These are phyloP conservation scores for Plumapathes pennacea DNA, from an alignment of 92 coral and sea anemone species.

Conservation along the genomic window DNA sequence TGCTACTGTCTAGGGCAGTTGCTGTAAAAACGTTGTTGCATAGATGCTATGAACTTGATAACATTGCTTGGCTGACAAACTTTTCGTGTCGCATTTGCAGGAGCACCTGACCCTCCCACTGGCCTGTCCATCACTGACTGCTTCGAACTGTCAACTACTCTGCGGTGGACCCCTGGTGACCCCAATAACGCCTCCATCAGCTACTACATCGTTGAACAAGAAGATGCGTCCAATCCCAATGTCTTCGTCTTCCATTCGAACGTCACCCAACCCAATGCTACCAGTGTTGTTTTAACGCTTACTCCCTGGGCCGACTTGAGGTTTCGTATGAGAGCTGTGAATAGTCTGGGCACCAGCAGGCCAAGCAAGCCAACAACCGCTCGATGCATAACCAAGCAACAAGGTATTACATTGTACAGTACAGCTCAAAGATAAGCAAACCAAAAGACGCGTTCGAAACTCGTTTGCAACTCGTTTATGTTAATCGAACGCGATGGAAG, in stretches of 20 bases:
- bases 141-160: slow-evolving; percentile 34
- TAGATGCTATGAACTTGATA: neutral
- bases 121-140: slow-evolving; percentile 58
- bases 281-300: slow-evolving; percentile 21
- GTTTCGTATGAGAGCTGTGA: slow-evolving; percentile 78
- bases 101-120: slow-evolving; percentile 70
- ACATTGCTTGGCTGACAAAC: too few species aligned
- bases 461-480: too few species aligned
- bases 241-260: slow-evolving; percentile 34
- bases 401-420: too few species aligned
- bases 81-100: slow-evolving; percentile 7
- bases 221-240: slow-evolving; percentile 44
- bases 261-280: slow-evolving; percentile 31
- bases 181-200: slow-evolving; percentile 51
- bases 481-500: too few species aligned
- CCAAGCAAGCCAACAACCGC: slow-evolving; percentile 60
- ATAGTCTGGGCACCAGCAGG: slow-evolving; percentile 63
- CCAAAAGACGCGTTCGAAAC: too few species aligned
- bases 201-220: slow-evolving; percentile 64
- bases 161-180: slow-evolving; percentile 60
- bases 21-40: neutral
- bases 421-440: too few species aligned
- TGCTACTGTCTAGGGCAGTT: slow-evolving; percentile 61
- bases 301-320: slow-evolving; percentile 69
- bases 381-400: too few species aligned